A percentile compares a stretch with the other conserved stretches of the same genome.
phyloP scores from a whole-genome alignment of 2,797 vertebrate species.

The Lithobates sylvaticus region DNA sequence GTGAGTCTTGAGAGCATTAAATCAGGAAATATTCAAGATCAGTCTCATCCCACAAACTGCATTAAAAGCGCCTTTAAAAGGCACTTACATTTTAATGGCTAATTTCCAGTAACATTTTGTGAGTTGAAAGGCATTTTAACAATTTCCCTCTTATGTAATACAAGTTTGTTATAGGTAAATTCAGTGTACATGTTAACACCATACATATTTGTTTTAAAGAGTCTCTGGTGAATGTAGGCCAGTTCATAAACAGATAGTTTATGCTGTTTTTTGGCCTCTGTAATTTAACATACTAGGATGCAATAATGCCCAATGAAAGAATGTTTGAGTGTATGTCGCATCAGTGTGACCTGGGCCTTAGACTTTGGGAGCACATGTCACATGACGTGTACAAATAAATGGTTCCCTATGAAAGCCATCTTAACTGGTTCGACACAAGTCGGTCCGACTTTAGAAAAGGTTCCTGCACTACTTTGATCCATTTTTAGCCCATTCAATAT shows the following conservation, averaged over 20 bases:
- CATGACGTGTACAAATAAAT: no score
- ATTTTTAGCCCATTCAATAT: no score
- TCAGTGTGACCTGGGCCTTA: no score
- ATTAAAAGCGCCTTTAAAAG: conserved; percentile 73
- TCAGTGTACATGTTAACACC: background rate
- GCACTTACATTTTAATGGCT: conserved; percentile 74
- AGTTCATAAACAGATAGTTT: background rate
- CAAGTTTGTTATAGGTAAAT: background rate
- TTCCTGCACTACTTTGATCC: no score
- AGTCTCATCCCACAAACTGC: conserved; percentile 29
- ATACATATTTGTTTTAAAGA: background rate
- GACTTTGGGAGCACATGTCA: no score
- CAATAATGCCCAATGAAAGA: background rate
- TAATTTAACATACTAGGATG: background rate
- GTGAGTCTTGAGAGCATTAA: conserved; percentile 21
- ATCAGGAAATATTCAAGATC: conserved; percentile 36
- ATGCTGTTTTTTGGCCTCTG: no score
- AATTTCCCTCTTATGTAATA: conserved; percentile 37
- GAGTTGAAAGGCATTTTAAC: conserved; percentile 63
- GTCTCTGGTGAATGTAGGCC: background rate
- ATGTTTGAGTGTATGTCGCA: no score
- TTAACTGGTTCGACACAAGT: no score
- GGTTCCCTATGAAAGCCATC: no score
- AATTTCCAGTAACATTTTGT: conserved; percentile 70
- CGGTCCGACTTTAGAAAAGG: no score